These are phyloP conservation scores for Tursiops truncatus DNA, from an alignment of 2,113 vertebrate species.

Conservation along the genomic window DNA sequence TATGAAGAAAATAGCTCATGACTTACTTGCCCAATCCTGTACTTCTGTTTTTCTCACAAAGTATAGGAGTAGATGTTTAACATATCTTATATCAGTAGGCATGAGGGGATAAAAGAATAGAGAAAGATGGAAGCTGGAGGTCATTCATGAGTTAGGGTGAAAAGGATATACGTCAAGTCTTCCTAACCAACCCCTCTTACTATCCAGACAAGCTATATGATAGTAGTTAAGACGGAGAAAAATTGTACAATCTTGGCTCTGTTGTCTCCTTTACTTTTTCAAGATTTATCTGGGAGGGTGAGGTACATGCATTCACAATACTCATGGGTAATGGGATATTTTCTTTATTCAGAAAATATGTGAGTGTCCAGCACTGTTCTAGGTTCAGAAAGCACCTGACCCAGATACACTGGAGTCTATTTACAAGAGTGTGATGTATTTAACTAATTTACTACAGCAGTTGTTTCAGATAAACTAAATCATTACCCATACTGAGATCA, in stretches of 20 bases:
- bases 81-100: background rate
- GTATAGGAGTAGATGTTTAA: background rate
- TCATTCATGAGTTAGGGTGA: background rate
- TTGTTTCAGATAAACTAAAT: conserved; percentile 45
- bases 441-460: background rate
- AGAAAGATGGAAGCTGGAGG: background rate
- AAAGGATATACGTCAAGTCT: background rate
- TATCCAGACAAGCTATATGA: background rate
- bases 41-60: background rate
- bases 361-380: background rate
- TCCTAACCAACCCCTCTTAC: background rate
- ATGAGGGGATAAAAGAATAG: background rate
- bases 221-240: background rate
- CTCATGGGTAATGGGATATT: background rate
- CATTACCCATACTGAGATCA: conserved; percentile 4
- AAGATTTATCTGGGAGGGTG: background rate
- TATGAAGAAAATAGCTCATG: background rate
- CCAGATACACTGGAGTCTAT: background rate
- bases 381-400: background rate
- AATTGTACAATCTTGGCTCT: background rate
- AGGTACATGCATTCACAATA: background rate
- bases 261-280: background rate
- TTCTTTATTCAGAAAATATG: background rate
- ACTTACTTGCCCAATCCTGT: background rate
- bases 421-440: background rate